A percentile compares a stretch with the other conserved stretches of the same genome.
Conservation (phyloP, 2,797 vertebrate genomes). For the Neomorphus geoffroyi region DNA sequence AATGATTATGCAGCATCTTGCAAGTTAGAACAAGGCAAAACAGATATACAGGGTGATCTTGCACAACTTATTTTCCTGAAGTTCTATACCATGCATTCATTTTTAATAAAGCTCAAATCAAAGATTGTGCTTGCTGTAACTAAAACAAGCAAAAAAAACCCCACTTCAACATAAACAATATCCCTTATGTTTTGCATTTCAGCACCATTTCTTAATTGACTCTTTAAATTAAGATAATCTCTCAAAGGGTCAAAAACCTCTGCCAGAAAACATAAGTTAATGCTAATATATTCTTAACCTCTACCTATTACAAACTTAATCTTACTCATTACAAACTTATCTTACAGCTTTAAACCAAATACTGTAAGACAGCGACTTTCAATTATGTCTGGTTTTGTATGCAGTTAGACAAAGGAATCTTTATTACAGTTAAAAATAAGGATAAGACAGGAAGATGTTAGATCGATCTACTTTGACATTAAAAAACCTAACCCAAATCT, state of each 20-base stretch:
- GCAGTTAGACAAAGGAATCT: neutral
- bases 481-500: neutral
- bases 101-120: constrained; percentile 11
- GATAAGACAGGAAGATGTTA: neutral
- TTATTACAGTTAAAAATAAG: neutral
- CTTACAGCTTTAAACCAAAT: neutral
- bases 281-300: neutral
- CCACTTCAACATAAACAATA: no score
- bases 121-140: neutral
- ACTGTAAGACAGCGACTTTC: neutral
- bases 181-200: neutral
- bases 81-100: neutral
- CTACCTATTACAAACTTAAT: neutral
- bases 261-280: neutral
- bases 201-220: neutral
- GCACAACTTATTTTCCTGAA: neutral
- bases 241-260: neutral
- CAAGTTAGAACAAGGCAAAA: constrained; percentile 36
- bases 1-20: neutral
- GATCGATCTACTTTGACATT: neutral
- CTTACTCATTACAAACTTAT: neutral
- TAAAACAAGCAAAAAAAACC: no score
- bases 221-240: neutral
- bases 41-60: neutral
- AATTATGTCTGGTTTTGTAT: neutral